Evolutionary conservation across 2,888 invertebrate species (phyloP), one percentile per base, ranked within the genome.

Genomic region (Xestia c-nigrum): DNA sequence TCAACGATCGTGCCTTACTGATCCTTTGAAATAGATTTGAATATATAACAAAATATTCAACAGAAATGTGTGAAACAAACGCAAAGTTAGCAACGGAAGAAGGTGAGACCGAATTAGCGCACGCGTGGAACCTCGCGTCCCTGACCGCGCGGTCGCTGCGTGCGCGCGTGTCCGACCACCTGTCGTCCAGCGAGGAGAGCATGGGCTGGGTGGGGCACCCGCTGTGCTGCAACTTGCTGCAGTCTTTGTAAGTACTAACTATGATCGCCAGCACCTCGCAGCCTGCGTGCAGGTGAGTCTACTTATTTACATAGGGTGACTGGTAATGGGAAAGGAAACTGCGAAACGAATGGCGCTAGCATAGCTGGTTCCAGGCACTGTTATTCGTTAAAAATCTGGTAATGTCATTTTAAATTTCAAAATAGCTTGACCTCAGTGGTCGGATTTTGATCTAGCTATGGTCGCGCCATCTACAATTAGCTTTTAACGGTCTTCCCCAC

Each of bases 61-160:
- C 86, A 92, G 97, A 97, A 21, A 98, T 98, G 97, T 99, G 99
- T 91, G 97, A 97, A 72, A 97, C 97, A 87, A 99, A 99, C 95
- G 98, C 98, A 1, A 97, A 97, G 86, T 97, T 98, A 5, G 98
- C 99, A 9, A 98, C 98, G 19, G 97, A 97, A 7, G 97, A 97
- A 71, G 98, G 98, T 0, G 97, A 99, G 71, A 97, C 97, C 73
- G 99, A 99, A 93, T 95, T 99, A 77, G 98, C 98, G 24, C 98
- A 99, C 93, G 98, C 99, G 63, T 99, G 99, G 99, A 97, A 97
- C 50, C 95, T 99, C 86, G 98, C 98, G 3, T 98, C 98, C 85
- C 95, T 98, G 72, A 97, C 98, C 50, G 97, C 97, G 16, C 94
- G 94, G 0, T 93, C 97, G 0, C 92, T 96, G 67, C 91, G 97